Percentiles rank a stretch among this genome's conserved stretches.
phyloP scores from a whole-genome alignment of 2,113 vertebrate genomes.

The Crotalus tigris region DNA sequence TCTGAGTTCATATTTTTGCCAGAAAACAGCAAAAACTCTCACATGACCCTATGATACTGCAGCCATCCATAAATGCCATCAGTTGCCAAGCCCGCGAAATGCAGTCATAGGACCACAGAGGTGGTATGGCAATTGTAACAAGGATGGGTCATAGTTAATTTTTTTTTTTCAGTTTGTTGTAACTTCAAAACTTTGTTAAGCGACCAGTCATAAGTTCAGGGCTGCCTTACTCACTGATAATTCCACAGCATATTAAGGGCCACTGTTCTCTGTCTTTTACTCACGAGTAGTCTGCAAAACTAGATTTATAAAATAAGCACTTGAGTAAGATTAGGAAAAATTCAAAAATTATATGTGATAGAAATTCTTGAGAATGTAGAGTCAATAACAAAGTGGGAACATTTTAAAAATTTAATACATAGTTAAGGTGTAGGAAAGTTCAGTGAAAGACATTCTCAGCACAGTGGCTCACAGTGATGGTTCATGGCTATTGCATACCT shows the following conservation, averaged over 20 bases:
- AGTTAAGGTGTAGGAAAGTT: not conserved
- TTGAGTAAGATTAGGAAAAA: not conserved
- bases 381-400: not conserved
- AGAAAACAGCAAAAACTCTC: not conserved
- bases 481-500: conserved; percentile 62
- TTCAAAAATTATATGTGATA: not conserved
- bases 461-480: not conserved
- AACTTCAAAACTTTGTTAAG: too few relatives aligned
- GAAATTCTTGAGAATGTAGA: too few relatives aligned
- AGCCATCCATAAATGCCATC: not conserved
- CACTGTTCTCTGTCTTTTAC: not conserved
- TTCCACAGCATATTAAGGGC: not conserved
- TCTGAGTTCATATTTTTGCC: not conserved
- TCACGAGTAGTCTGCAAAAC: not conserved
- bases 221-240: not conserved
- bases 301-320: not conserved
- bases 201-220: too few relatives aligned
- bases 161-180: not conserved
- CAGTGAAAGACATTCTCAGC: not conserved
- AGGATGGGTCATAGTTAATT: not conserved
- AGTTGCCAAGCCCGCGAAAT: not conserved
- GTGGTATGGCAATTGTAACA: not conserved
- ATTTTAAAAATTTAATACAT: not conserved
- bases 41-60: not conserved
- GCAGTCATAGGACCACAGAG: not conserved